Base-by-base conservation (phyloP, 2,797 vertebrate genomes). In the Lithobates sylvaticus region DNA sequence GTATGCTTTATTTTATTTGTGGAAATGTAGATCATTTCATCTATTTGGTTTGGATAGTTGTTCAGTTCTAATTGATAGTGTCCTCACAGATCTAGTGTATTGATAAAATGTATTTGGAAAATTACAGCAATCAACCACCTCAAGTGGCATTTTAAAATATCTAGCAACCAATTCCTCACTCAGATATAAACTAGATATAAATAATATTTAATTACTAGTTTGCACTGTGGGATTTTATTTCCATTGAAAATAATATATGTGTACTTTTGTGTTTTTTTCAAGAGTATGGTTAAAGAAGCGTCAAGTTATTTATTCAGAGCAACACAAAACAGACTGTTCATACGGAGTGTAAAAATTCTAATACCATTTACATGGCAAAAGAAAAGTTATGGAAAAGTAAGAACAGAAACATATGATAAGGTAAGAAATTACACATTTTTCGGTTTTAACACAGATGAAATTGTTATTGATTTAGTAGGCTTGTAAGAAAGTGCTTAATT, bases 281-380 rank as follows among this genome's bases (percentile, higher is more conserved):
- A 95, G 95, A 90, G 91, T n/a, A 94, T 95, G 93, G 74, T 94
- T 61, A 91, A 84, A 0, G 91, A 91, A 13, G 93, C 93, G 61
- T 93, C 94, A 23, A 76, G 44, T 58, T 93, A 93, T 83, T 89
- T 95, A 54, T 92, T 91, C 86, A 89, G 81, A 74, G 93, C 93
- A 74, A 91, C 93, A 26, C 89, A 92, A 69, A 90, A 90, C 74
- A 92, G 92, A 77, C 84, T 93, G 15, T 93, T 88, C 89, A 93
- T 93, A 87, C 90, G 91, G 86, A 92, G 88, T 26, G 84, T 91
- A 50, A 94, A 92, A 54, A 93, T 95, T 80, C 86, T 94, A 83
- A 89, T 94, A 82, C 94, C 94, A 76, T 29, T 88, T 5, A 91
- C 89, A 0, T 95, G 94, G 94, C 88, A 39, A 72, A 76, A 84